Conservation (phyloP, 2,888 invertebrate genomes). For the Lasioglossum lativentre region DNA sequence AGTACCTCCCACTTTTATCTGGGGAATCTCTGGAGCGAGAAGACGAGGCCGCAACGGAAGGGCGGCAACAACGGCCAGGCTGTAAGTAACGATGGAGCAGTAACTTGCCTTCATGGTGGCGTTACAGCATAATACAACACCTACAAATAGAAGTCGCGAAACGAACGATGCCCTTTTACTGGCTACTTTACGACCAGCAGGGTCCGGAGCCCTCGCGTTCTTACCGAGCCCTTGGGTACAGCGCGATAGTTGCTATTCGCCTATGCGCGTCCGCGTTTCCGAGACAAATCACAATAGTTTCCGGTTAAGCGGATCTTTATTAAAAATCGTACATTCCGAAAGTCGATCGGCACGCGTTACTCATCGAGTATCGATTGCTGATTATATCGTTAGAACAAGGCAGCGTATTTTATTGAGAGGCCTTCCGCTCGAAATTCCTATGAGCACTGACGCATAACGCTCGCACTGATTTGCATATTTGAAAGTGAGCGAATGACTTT, state of each 20-base stretch:
- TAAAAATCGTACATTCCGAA: not conserved
- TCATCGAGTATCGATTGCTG: constrained; percentile 18
- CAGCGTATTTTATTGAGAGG: constrained; percentile 39
- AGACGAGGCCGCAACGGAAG: constrained; percentile 17
- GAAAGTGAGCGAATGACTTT: constrained; percentile 74
- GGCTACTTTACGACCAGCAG: constrained; percentile 67
- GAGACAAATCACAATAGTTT: not conserved
- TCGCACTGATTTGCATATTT: constrained; percentile 77
- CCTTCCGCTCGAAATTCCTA: constrained; percentile 76
- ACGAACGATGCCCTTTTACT: constrained; percentile 45
- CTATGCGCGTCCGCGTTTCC: not conserved
- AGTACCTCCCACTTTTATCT: not conserved
- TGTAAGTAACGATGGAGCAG: constrained; percentile 66
- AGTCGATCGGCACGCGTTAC: not conserved
- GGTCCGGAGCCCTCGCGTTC: constrained; percentile 60
- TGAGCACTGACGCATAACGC: constrained; percentile 78
- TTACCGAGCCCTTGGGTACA: constrained; percentile 65
- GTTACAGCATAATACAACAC: constrained; percentile 65
- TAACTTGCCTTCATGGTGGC: constrained; percentile 58
- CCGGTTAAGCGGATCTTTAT: not conserved
- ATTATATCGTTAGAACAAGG: constrained; percentile 45
- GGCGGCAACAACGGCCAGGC: constrained; percentile 58
- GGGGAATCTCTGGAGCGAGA: constrained; percentile 12
- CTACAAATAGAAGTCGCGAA: constrained; percentile 73
- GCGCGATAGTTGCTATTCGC: no score